These are phyloP conservation scores for Drosophila watanabei DNA, from an alignment of 1,140 invertebrate genomes.

Conservation along the genomic window DNA sequence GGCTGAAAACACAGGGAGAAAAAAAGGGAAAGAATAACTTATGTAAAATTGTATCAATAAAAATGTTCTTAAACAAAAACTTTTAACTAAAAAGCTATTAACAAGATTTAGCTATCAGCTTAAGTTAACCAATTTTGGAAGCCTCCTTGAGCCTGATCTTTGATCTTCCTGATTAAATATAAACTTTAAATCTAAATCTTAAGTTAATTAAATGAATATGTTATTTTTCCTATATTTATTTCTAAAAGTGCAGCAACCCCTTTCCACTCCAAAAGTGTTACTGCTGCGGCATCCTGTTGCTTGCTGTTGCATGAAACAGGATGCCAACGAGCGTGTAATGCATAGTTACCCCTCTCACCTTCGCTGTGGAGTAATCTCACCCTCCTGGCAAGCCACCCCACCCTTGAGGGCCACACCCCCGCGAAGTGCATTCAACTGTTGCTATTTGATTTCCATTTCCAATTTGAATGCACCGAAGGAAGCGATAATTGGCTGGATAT, in stretches of 20 bases:
- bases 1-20: conserved; percentile 21
- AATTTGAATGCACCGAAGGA: conserved; percentile 61
- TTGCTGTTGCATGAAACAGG: conserved; percentile 83
- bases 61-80: background rate
- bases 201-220: background rate
- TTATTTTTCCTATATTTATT: background rate
- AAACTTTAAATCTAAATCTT: background rate
- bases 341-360: conserved; percentile 18
- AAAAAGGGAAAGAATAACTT: background rate
- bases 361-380: background rate
- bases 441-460: conserved; percentile 69
- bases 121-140: background rate
- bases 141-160: background rate
- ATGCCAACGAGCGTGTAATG: conserved; percentile 81
- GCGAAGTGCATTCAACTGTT: conserved; percentile 59
- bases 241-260: conserved; percentile 55
- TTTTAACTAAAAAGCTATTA: background rate
- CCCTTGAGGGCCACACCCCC: conserved; percentile 29
- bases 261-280: conserved; percentile 2
- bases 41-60: background rate
- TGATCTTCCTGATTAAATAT: background rate
- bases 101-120: background rate
- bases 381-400: background rate
- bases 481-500: conserved; percentile 58
- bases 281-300: conserved; percentile 74